Evolutionary conservation across 2,888 invertebrate species (phyloP).

Genomic region (Chrysomela aeneicollis): DNA sequence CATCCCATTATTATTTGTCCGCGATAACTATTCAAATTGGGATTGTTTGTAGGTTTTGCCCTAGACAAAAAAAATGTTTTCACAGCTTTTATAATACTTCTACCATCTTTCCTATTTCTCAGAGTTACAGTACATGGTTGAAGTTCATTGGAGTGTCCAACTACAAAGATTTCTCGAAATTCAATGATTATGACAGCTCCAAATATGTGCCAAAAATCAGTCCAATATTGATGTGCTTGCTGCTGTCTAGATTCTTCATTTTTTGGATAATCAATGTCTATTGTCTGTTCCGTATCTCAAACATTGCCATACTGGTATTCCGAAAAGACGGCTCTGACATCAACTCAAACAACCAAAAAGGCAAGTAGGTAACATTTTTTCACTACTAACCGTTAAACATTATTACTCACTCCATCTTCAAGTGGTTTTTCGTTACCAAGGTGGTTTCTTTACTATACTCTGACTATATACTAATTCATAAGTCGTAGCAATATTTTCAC

Average conservation of each 20-base stretch:
- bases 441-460: too few relatives aligned
- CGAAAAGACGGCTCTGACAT: slow-evolving; percentile 22
- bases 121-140: slow-evolving; percentile 50
- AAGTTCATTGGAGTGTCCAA: slow-evolving; percentile 48
- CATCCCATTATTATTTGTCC: too few relatives aligned
- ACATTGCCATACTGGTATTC: slow-evolving; percentile 37
- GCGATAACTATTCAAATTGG: too few relatives aligned
- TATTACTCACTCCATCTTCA: too few relatives aligned
- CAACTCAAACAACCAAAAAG: slow-evolving; percentile 13
- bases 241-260: slow-evolving; percentile 46
- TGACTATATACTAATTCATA: too few relatives aligned
- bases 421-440: too few relatives aligned
- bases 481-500: too few relatives aligned
- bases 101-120: slow-evolving; percentile 26
- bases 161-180: slow-evolving; percentile 41
- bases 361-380: neutral
- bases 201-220: slow-evolving; percentile 38
- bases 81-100: too few relatives aligned
- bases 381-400: too few relatives aligned
- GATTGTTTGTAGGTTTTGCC: too few relatives aligned
- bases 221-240: slow-evolving; percentile 40
- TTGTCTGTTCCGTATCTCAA: slow-evolving; percentile 45
- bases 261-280: slow-evolving; percentile 50
- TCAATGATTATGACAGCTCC: slow-evolving; percentile 37
- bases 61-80: too few relatives aligned